Evolutionary conservation across 2,888 invertebrate genomes (phyloP).

Genomic region (Morinoia aosen): DNA sequence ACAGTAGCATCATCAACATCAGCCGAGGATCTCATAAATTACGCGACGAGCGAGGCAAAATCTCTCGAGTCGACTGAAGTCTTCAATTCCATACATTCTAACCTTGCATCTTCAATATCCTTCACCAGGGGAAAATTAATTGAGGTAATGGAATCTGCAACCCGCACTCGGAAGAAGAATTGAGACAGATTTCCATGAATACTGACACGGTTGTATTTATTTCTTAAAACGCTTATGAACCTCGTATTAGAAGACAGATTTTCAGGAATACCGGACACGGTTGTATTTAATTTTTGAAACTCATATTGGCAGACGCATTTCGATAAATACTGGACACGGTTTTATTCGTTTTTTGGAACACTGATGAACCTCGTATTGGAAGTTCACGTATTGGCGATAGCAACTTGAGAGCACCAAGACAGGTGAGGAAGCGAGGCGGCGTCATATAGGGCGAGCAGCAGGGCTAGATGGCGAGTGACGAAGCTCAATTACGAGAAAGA

Average conservation of each 20-base stretch:
- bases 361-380: not conserved
- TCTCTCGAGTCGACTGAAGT: not conserved
- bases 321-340: not conserved
- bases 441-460: not conserved
- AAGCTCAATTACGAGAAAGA: not conserved
- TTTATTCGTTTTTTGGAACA: not conserved
- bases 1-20: not conserved
- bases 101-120: not conserved
- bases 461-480: not conserved
- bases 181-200: not conserved
- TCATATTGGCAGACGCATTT: not conserved
- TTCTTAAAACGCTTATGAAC: not conserved
- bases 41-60: not conserved
- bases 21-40: not conserved
- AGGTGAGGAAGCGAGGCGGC: not conserved
- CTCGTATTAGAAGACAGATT: too few relatives aligned
- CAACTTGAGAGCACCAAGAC: not conserved
- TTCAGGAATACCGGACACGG: not conserved
- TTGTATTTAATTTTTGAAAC: not conserved
- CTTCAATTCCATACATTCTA: not conserved
- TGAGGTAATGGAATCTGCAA: not conserved
- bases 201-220: not conserved
- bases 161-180: not conserved
- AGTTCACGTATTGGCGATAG: not conserved
- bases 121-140: not conserved